Evolutionary conservation across 2,888 invertebrate species (phyloP).

Genomic region (Brenthis daphne): DNA sequence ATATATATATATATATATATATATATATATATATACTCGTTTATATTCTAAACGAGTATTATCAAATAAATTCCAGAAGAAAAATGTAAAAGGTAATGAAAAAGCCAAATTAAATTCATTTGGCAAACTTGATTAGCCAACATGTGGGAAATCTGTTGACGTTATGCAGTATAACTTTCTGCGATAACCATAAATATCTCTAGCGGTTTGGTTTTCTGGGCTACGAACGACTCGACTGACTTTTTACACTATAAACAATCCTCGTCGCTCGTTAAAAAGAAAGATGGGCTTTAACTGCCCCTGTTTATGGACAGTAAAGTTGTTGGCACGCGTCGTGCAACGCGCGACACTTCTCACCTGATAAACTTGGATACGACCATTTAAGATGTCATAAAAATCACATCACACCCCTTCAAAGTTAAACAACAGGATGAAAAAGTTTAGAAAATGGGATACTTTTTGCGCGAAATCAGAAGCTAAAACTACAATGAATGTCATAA

Average conservation of each 20-base stretch:
- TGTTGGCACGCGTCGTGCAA: slow-evolving; percentile 67
- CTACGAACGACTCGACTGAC: slow-evolving; percentile 57
- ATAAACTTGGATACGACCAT: slow-evolving; percentile 52
- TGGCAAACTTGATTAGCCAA: slow-evolving; percentile 1
- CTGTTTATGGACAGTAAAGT: slow-evolving; percentile 79
- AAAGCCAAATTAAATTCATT: slow-evolving; percentile 5
- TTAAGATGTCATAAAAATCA: slow-evolving; percentile 38
- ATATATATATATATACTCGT: too few species aligned
- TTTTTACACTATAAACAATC: slow-evolving; percentile 79
- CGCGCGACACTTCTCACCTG: slow-evolving; percentile 61
- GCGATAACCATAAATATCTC: slow-evolving; percentile 69
- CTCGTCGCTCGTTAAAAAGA: slow-evolving; percentile 77
- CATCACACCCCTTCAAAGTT: slow-evolving; percentile 13
- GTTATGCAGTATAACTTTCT: slow-evolving; percentile 37
- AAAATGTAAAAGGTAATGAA: background rate
- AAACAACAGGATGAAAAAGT: background rate
- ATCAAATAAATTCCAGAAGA: background rate
- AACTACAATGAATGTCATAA: too few species aligned
- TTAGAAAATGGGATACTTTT: too few species aligned
- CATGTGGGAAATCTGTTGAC: slow-evolving; percentile 23
- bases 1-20: too few species aligned
- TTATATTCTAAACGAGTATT: too few species aligned
- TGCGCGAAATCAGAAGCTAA: too few species aligned
- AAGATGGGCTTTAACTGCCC: slow-evolving; percentile 78
- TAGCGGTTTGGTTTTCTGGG: slow-evolving; percentile 57